Evolutionary conservation across 1,140 invertebrate species (phyloP).

Genomic region (Chrysomallon squamiferum): DNA sequence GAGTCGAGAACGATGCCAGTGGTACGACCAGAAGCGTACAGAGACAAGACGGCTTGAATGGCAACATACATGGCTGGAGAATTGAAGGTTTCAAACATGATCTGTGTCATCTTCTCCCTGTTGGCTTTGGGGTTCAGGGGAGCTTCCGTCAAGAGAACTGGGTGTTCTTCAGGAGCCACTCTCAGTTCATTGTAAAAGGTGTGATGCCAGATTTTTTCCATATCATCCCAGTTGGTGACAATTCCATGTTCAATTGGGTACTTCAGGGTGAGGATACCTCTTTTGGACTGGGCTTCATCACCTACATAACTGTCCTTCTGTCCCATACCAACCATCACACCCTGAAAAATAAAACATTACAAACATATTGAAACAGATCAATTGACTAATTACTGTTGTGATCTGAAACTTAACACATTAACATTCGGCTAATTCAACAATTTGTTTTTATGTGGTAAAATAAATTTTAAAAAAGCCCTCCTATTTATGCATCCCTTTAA

Average conservation of each 20-base stretch:
- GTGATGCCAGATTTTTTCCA: slow-evolving; percentile 69
- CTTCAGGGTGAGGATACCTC: slow-evolving; percentile 77
- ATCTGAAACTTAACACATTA: too few relatives aligned
- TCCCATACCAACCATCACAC: slow-evolving; percentile 97
- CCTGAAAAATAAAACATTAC: slow-evolving; percentile 54
- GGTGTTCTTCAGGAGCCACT: slow-evolving; percentile 60
- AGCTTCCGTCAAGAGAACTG: slow-evolving; percentile 54
- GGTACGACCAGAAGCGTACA: slow-evolving; percentile 92
- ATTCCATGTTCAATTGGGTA: slow-evolving; percentile 95
- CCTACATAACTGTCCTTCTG: slow-evolving; percentile 96
- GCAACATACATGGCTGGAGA: slow-evolving; percentile 64
- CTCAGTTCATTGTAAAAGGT: slow-evolving; percentile 89
- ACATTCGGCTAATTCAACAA: too few relatives aligned
- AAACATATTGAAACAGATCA: too few relatives aligned
- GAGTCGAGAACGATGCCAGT: slow-evolving; percentile 93
- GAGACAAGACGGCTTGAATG: slow-evolving; percentile 79
- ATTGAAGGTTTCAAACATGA: slow-evolving; percentile 74
- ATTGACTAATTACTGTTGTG: too few relatives aligned
- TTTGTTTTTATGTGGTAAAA: too few relatives aligned
- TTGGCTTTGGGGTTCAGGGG: slow-evolving; percentile 57
- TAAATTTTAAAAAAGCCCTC: too few relatives aligned
- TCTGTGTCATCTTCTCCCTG: slow-evolving; percentile 83
- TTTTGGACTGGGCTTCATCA: slow-evolving; percentile 94
- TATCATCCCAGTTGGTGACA: slow-evolving; percentile 96
- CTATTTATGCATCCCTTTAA: too few relatives aligned